Evolutionary conservation across 2,888 invertebrate species (phyloP), one percentile per base, ranked within the genome.

Genomic region (Gymnosoma rotundatum): DNA sequence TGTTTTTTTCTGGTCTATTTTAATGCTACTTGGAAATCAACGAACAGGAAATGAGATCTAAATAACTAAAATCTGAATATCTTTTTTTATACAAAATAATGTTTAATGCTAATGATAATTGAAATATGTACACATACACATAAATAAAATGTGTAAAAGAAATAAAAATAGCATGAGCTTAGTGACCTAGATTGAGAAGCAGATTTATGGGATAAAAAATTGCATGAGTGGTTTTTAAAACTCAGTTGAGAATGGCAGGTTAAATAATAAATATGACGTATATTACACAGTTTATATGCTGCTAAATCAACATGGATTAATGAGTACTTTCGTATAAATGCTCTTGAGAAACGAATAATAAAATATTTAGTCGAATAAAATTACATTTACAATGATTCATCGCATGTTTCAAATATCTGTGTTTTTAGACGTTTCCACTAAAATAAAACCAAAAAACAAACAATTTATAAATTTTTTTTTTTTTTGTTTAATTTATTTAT

Each of bases 41-140:
- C 45, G 32, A 67, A 67, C 83, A 83, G 83, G 83, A 83, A 83
- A 83, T 83, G 72, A 80, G 72, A 61, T 75, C 75, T 56, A 75
- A 79, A 83, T 83, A 83, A 72, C 66, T 66, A 60, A 72, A 10
- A 66, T 58, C 32, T 58, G 58, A 42, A 72, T 58, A 58, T 66
- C 42, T 60, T 73, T 66, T 61, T 60, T 60, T 32, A 52, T 21
- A 38, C 50, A 38, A 60, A 18, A 64, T 38, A 64, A 72, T 48
- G 1, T 52, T 67, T 21, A 76, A 52, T 9, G 25, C 50, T 58
- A 78, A 72, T 58, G 70, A 72, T 54, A 56, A 72, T 58, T 78
- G 56, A 64, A 69, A 45, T 69, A 52, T 16, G 16, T 8, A 9
- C 32, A 32, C 32, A 7, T 32, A 32, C 6, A 6, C 4, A 25